phyloP scores from a whole-genome alignment of 1,140 invertebrate genomes.

The Heliconius hermathena region DNA sequence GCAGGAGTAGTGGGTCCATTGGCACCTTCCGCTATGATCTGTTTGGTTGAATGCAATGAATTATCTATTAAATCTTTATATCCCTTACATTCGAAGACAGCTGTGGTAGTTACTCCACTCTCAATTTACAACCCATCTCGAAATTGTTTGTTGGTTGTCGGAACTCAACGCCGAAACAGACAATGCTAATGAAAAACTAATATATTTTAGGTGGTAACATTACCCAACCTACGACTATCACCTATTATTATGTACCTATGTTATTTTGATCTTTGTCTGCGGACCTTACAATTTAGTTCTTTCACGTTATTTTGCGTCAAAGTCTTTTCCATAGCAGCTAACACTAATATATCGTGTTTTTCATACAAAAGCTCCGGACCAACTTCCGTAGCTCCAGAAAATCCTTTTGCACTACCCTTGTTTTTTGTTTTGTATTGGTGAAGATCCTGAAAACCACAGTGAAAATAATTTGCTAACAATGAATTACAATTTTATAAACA shows the following conservation, averaged over 20 bases:
- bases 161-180: too few relatives aligned
- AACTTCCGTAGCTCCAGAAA: slow-evolving; percentile 85
- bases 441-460: slow-evolving; percentile 69
- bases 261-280: not conserved
- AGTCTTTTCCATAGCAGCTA: slow-evolving; percentile 92
- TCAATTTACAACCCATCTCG: too few relatives aligned
- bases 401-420: slow-evolving; percentile 89
- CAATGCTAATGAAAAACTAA: too few relatives aligned
- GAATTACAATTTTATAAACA: not conserved
- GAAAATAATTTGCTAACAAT: not conserved
- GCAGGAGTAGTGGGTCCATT: slow-evolving; percentile 94
- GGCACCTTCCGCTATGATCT: slow-evolving; percentile 88
- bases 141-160: too few relatives aligned
- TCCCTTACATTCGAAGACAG: not conserved
- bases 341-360: slow-evolving; percentile 93
- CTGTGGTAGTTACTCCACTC: too few relatives aligned
- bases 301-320: slow-evolving; percentile 89
- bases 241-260: not conserved
- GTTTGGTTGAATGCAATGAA: not conserved
- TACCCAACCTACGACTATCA: not conserved
- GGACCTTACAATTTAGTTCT: slow-evolving; percentile 84
- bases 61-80: slow-evolving; percentile 31
- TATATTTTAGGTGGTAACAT: too few relatives aligned
- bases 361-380: slow-evolving; percentile 85
- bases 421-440: slow-evolving; percentile 81